Conservation (phyloP, 2,113 vertebrate species). For the Mormyrus lacerda region DNA sequence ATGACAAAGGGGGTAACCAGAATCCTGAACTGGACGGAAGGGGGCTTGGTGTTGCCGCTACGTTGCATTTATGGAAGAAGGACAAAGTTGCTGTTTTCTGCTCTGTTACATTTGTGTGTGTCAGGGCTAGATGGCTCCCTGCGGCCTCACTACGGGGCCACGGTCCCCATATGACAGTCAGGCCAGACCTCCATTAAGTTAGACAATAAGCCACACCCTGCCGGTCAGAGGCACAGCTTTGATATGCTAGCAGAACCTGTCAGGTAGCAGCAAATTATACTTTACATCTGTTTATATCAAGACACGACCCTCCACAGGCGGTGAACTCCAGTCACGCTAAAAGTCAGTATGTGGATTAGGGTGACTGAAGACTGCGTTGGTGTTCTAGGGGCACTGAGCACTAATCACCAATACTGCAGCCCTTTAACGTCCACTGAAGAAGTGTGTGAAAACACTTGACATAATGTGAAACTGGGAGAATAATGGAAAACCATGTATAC, state of each 20-base stretch:
- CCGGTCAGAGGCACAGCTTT: background rate
- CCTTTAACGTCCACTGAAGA: background rate
- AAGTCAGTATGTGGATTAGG: background rate
- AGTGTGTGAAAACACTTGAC: background rate
- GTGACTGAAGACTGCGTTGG: background rate
- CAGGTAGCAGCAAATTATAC: background rate
- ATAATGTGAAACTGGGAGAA: background rate
- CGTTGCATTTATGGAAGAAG: conserved; percentile 3
- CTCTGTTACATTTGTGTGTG: background rate
- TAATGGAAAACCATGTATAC: background rate
- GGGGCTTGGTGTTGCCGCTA: background rate
- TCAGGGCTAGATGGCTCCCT: background rate
- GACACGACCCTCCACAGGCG: background rate
- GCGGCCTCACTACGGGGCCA: background rate
- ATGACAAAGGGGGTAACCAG: conserved; percentile 48
- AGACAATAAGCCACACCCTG: background rate
- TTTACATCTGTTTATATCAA: background rate
- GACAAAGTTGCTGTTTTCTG: background rate
- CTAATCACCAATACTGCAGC: background rate
- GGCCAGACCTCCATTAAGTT: background rate
- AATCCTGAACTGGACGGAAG: background rate
- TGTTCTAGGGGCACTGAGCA: background rate
- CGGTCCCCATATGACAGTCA: background rate
- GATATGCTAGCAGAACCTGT: background rate
- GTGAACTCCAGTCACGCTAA: background rate